Evolutionary conservation across 2,113 vertebrate genomes (phyloP).

Genomic region (Phaethornis superciliosus): DNA sequence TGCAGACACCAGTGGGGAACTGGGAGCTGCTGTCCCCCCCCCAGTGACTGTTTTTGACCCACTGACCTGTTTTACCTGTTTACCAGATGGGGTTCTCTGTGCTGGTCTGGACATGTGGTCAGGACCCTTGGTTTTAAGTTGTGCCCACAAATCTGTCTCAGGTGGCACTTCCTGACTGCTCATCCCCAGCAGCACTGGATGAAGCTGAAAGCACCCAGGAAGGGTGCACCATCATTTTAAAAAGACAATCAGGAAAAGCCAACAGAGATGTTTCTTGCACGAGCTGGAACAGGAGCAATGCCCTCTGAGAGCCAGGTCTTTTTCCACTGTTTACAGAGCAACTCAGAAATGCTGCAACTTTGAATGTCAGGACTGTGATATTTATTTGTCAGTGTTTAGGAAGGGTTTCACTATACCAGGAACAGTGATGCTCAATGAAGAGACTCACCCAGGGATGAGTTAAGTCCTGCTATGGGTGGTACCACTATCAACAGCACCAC

Average conservation of each 20-base stretch:
- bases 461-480: background rate
- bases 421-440: background rate
- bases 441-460: background rate
- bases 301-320: background rate
- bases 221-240: background rate
- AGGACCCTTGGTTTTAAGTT: background rate
- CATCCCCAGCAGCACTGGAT: background rate
- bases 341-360: background rate
- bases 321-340: background rate
- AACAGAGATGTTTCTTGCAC: background rate
- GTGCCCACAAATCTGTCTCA: background rate
- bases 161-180: background rate
- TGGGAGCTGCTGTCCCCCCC: background rate
- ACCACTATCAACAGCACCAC: background rate
- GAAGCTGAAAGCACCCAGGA: background rate
- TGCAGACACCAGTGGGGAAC: background rate
- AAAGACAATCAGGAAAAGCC: background rate
- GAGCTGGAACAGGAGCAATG: background rate
- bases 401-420: background rate
- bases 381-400: background rate
- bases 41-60: background rate
- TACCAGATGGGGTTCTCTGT: background rate
- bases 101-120: background rate
- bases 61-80: background rate
- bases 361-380: no score